Base-by-base conservation (phyloP, 2,113 vertebrate species). In the Montifringilla adamsi region DNA sequence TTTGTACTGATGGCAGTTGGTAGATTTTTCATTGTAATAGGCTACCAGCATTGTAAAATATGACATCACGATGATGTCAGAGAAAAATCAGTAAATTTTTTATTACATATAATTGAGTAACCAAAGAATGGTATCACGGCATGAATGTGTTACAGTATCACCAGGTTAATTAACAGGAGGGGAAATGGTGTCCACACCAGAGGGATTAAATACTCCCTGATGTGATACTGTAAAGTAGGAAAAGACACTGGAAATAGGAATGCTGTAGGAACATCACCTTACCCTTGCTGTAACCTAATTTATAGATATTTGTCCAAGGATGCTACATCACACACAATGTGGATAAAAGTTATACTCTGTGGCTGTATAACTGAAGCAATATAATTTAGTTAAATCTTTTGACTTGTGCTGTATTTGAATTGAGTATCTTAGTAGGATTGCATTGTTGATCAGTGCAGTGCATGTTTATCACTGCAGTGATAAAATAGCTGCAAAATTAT, bases 241-340 rank as follows among this genome's bases (percentile, higher is more conserved):
- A 28, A 56, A 75, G 13, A 27, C 22, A 44, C 49, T 56, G 72
- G 31, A 44, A 75, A n/a, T 30, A 83, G n/a, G 18, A 62, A 62
- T 33, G 19, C 27, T 47, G 0, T 5, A 41, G 41, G 35, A 87
- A 31, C 6, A 13, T 24, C 20, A 28, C 23, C 15, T 83, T 52
- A 16, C 68, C 3, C 0, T 31, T 69, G 8, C 11, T 69, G 11
- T 43, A 43, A 20, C 17, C 6, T 1, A 39, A 3, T 56, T 30
- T 79, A 33, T 33, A 58, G 43, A 15, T 37, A 3, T 0, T 12
- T 41, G 8, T 39, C 17, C 1, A 5, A 58, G 33, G 30, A 41
- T 78, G 49, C 55, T 81, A 1, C 26, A 50, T 17, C 20, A 18
- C 37, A 28, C 19, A 28, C 17, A 35, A 2, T 7, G 53, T 31